Evolutionary conservation across 2,888 invertebrate genomes (phyloP), one percentile per base, ranked within the genome.

Genomic region (Oligia latruncula): DNA sequence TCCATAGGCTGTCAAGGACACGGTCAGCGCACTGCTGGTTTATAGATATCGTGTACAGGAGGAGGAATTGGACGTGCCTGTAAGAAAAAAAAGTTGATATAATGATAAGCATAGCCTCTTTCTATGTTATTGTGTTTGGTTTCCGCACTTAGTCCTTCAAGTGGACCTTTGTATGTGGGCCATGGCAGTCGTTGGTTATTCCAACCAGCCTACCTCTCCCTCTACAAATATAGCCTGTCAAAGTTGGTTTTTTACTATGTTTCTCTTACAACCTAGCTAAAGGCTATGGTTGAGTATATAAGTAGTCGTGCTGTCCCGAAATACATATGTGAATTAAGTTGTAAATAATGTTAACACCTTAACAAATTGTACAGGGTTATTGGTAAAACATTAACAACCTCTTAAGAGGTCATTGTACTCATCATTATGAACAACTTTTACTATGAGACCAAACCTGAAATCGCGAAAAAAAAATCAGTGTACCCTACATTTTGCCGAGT

Each of bases 51-150:
- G 96, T 94, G 89, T 97, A 97, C 0, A 97, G 91, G 88, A 97
- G 90, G 20, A 97, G 94, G 92, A 95, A 97, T 90, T 96, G 97
- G 74, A 96, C 95, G 86, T 95, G 95, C 88, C 97, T 97, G 95
- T 52, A 79, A 80, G 0, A 2, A 70, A 78, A 49, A 40, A 55
- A 0, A 76, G 2, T n/a, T 4, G 1, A 23, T 15, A 23, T 70
- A 35, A 8, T 35, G 29, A 49, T 2, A 3, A 49, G 29, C 46
- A 46, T 5, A 43, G 43, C 2, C 35, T 35, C 35, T 35, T 20
- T 35, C 49, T 49, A 49, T 43, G 43, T 43, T 43, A 43, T 43
- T 46, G 46, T 9, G 46, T 46, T 11, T 46, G 46, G 46, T 46
- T 46, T 46, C 2, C 46, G 11, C 46, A 46, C 46, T 46, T 49